phyloP scores from a whole-genome alignment of 2,888 invertebrate genomes.

The Cephus runcator region DNA sequence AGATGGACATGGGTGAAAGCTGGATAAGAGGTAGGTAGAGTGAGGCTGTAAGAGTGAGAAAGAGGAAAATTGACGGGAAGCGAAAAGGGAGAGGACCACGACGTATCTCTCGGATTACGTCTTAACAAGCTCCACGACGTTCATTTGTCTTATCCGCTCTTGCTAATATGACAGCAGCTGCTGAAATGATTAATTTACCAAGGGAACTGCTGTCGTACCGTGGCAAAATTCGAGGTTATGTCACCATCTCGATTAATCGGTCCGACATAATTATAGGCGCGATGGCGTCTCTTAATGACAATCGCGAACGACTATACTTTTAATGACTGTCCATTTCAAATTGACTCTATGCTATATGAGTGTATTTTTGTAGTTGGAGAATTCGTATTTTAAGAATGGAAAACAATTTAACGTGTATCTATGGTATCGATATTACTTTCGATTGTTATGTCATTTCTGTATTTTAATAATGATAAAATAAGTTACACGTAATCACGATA shows the following conservation, averaged over 20 bases:
- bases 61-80: conserved; percentile 20
- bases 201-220: conserved; percentile 15
- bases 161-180: conserved; percentile 63
- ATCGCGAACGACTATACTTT: neutral
- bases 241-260: neutral
- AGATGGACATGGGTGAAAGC: conserved; percentile 38
- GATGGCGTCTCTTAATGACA: neutral
- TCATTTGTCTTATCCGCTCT: conserved; percentile 65
- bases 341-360: neutral
- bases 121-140: conserved; percentile 64
- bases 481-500: neutral
- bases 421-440: neutral
- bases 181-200: conserved; percentile 64
- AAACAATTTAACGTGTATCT: neutral
- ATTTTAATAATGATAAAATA: neutral
- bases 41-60: neutral
- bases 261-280: neutral
- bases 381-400: neutral
- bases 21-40: conserved; percentile 13
- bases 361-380: neutral
- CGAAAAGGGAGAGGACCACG: conserved; percentile 44
- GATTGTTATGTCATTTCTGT: too few relatives aligned
- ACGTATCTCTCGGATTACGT: conserved; percentile 63
- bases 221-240: neutral
- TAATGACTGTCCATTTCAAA: neutral